Evolutionary conservation across 2,888 invertebrate species (phyloP).

Genomic region (Listrodromus nycthemerus): DNA sequence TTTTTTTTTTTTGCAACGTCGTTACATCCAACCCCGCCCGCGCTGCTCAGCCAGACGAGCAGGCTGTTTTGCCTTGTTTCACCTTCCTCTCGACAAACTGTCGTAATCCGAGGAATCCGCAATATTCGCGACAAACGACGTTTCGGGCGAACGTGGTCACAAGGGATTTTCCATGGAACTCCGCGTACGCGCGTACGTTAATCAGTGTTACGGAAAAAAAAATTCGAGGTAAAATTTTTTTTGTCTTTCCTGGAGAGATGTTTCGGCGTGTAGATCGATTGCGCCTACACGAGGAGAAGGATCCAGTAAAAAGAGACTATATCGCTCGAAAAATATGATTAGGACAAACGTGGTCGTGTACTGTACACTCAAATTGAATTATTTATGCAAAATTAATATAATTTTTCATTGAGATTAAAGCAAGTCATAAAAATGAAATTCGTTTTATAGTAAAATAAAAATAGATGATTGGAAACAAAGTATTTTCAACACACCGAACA

Average conservation of each 20-base stretch:
- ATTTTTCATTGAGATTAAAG: too few species aligned
- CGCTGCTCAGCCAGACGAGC: background rate
- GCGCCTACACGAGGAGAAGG: too few species aligned
- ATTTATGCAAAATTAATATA: too few species aligned
- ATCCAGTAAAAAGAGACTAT: too few species aligned
- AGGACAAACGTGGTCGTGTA: too few species aligned
- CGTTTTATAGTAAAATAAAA: too few species aligned
- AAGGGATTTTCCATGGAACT: slow-evolving; percentile 17
- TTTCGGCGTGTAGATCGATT: background rate
- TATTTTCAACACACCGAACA: too few species aligned
- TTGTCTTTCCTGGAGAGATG: background rate
- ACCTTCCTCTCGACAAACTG: slow-evolving; percentile 29
- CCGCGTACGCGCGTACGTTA: slow-evolving; percentile 8
- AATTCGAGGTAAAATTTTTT: background rate
- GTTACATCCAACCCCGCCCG: slow-evolving; percentile 13
- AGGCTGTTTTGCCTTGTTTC: slow-evolving; percentile 15
- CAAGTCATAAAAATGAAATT: too few species aligned
- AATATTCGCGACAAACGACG: slow-evolving; percentile 29
- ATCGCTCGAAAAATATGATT: too few species aligned
- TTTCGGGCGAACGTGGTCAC: slow-evolving; percentile 7
- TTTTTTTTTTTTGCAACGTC: slow-evolving; percentile 53
- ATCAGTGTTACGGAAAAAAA: background rate
- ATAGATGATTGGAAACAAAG: too few species aligned
- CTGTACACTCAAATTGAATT: too few species aligned
- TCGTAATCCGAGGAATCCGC: slow-evolving; percentile 34